These are phyloP conservation scores for Megalurothrips usitatus DNA, from an alignment of 2,888 invertebrate genomes.

Conservation along the genomic window DNA sequence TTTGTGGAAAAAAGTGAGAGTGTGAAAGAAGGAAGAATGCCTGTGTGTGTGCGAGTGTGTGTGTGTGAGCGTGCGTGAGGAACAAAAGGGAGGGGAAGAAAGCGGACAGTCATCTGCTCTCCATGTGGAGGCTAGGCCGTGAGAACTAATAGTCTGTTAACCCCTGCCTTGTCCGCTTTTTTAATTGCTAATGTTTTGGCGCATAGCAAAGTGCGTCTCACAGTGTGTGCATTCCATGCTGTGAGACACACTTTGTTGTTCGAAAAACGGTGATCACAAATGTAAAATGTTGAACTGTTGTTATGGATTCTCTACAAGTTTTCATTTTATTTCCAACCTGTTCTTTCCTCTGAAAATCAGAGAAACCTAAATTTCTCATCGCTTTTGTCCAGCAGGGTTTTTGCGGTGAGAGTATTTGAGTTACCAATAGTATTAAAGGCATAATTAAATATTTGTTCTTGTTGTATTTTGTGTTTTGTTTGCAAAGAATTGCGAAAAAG, in stretches of 20 bases:
- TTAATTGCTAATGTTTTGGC: constrained; percentile 15
- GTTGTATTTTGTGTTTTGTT: constrained; percentile 19
- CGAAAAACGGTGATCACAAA: background rate
- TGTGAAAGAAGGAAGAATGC: background rate
- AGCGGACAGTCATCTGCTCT: constrained; percentile 4
- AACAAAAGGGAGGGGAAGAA: background rate
- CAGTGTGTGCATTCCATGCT: background rate
- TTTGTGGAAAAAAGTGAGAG: background rate
- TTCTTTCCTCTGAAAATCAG: background rate
- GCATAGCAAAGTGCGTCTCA: background rate
- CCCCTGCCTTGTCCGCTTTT: background rate
- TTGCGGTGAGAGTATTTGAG: background rate
- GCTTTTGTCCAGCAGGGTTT: background rate
- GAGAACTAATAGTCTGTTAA: constrained; percentile 24
- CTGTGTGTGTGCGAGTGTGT: background rate
- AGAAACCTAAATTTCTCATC: background rate
- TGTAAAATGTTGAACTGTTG: background rate
- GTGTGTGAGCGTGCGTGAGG: background rate
- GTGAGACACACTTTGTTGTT: background rate
- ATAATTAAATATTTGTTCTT: constrained; percentile 24
- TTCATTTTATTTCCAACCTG: background rate
- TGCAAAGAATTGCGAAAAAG: background rate
- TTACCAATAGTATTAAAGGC: constrained; percentile 6
- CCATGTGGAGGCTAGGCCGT: background rate
- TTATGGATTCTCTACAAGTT: background rate